Evolutionary conservation across 2,113 vertebrate species (phyloP).

Genomic region (Apodemus speciosus): DNA sequence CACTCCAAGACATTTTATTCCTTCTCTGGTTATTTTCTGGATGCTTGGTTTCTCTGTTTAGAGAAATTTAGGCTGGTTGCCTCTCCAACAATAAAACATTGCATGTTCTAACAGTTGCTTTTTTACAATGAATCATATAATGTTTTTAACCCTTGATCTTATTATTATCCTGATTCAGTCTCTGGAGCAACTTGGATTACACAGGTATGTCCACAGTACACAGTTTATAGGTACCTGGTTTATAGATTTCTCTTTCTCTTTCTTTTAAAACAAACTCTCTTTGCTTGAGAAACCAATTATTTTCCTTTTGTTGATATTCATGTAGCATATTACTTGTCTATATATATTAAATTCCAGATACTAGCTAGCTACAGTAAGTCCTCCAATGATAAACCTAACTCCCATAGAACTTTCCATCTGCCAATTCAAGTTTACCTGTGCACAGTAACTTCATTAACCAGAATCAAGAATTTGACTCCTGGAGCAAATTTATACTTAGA

Average conservation of each 20-base stretch:
- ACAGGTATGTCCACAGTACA: not conserved
- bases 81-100: not conserved
- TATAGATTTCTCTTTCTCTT: not conserved
- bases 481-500: constrained; percentile 67
- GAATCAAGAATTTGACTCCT: not conserved
- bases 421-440: not conserved
- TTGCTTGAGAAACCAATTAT: not conserved
- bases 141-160: not conserved
- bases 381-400: not conserved
- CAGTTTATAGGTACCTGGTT: not conserved
- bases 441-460: constrained; percentile 56
- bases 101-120: not conserved
- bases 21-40: not conserved
- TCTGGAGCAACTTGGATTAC: too few species aligned
- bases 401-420: constrained; percentile 26
- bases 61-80: not conserved
- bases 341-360: constrained; percentile 45
- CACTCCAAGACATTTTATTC: not conserved
- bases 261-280: not conserved
- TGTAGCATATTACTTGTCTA: constrained; percentile 19
- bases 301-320: constrained; percentile 69
- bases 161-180: not conserved
- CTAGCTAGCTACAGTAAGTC: not conserved
- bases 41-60: not conserved
- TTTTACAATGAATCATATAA: not conserved